These are phyloP conservation scores for Campoplex nolae DNA, from an alignment of 2,888 invertebrate genomes.

Conservation along the genomic window DNA sequence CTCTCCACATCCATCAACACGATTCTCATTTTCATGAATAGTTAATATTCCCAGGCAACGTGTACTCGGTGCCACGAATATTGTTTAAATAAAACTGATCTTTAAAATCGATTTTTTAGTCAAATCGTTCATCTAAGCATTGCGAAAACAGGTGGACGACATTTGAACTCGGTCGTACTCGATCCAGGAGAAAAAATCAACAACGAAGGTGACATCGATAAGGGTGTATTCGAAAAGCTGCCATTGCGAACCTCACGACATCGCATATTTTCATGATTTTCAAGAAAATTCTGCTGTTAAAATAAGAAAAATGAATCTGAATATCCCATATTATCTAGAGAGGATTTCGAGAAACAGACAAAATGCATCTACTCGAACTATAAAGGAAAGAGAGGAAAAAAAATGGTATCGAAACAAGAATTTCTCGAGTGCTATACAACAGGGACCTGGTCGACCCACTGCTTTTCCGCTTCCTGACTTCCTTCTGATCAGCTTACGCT, in stretches of 20 bases:
- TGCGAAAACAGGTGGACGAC: too few relatives aligned
- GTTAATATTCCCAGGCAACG: too few relatives aligned
- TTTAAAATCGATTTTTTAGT: too few relatives aligned
- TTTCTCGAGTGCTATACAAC: constrained; percentile 9
- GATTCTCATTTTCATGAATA: neutral
- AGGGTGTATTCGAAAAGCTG: neutral
- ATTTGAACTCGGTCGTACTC: neutral
- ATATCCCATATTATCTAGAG: neutral
- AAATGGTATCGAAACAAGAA: neutral
- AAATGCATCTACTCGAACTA: neutral
- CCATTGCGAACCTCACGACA: neutral
- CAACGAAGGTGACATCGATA: neutral
- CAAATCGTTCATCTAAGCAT: too few relatives aligned
- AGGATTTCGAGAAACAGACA: neutral
- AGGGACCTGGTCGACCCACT: neutral
- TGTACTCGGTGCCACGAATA: too few relatives aligned
- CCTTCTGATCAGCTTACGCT: constrained; percentile 18
- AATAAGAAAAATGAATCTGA: neutral
- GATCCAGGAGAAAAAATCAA: neutral
- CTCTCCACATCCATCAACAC: neutral
- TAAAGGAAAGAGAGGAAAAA: neutral
- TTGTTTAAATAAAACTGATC: too few relatives aligned
- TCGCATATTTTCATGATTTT: neutral
- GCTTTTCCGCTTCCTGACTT: neutral
- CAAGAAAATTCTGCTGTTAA: neutral